These are phyloP conservation scores for Unio delphinus DNA, from an alignment of 2,888 invertebrate genomes.

Conservation along the genomic window DNA sequence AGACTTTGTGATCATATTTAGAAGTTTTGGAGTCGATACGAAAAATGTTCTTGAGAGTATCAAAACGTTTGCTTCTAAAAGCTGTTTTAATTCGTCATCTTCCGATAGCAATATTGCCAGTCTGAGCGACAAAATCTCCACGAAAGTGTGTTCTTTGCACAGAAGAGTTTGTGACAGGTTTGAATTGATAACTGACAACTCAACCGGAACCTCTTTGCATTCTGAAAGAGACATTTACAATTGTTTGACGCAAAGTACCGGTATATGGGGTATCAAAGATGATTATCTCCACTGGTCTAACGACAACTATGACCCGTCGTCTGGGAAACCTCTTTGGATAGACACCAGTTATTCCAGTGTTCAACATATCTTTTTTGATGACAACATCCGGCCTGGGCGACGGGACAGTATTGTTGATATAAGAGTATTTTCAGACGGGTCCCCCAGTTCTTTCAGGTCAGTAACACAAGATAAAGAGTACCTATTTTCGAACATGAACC, in stretches of 20 bases:
- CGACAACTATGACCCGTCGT: conserved; percentile 21
- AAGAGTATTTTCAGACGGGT: conserved; percentile 5
- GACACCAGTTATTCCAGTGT: conserved; percentile 15
- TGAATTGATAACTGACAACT: not conserved
- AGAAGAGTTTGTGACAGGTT: conserved; percentile 9
- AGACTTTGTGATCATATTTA: conserved; percentile 26
- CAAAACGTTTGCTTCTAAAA: conserved; percentile 4
- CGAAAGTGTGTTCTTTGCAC: conserved; percentile 6
- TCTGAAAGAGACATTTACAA: conserved; percentile 27
- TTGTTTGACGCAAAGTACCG: conserved; percentile 11
- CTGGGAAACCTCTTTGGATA: conserved; percentile 35
- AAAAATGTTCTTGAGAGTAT: conserved; percentile 23
- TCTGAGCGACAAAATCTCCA: conserved; percentile 7
- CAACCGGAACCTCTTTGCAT: not conserved
- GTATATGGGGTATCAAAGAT: conserved; percentile 25
- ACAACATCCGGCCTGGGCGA: conserved; percentile 32
- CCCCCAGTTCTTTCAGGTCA: conserved; percentile 12
- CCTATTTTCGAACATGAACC: conserved; percentile 22
- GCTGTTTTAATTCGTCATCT: too few species aligned
- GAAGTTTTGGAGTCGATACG: conserved; percentile 30
- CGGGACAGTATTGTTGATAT: conserved; percentile 31
- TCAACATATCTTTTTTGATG: conserved; percentile 36
- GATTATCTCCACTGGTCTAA: conserved; percentile 21
- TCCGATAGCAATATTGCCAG: conserved; percentile 2
- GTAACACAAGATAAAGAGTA: conserved; percentile 23